Conservation (phyloP, 1,140 invertebrate genomes). For the Andrena cerasifolii region DNA sequence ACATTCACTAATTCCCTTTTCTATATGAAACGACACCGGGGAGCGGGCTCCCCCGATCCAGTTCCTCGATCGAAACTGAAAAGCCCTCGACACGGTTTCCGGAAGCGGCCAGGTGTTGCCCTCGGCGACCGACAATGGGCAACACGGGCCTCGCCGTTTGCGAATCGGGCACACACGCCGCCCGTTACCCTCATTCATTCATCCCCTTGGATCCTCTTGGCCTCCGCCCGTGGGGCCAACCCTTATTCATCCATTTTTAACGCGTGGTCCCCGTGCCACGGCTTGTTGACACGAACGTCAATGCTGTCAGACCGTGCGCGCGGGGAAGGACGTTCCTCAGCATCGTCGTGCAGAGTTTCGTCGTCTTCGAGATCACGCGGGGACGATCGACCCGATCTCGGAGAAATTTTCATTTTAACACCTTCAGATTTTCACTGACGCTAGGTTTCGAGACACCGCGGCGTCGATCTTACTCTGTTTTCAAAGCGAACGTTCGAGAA, state of each 20-base stretch:
- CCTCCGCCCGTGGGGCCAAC: neutral
- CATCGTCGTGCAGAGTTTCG: no score
- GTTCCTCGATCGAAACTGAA: constrained; percentile 22
- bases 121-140: constrained; percentile 31
- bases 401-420: no score
- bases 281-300: constrained; percentile 11
- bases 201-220: neutral
- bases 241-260: neutral
- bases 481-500: no score
- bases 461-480: no score
- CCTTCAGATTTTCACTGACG: no score
- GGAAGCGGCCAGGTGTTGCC: constrained; percentile 47
- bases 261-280: neutral
- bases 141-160: constrained; percentile 10
- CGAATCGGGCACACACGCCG: constrained; percentile 16
- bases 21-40: constrained; percentile 10
- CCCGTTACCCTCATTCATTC: constrained; percentile 1
- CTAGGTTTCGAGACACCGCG: no score
- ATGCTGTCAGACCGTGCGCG: no score
- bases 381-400: no score
- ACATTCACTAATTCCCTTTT: constrained; percentile 18
- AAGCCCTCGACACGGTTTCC: constrained; percentile 27
- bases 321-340: no score
- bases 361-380: no score
- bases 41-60: neutral